Evolutionary conservation across 2,797 vertebrate species (phyloP), one percentile per base, ranked within the genome.

Genomic region (Semotilus atromaculatus): DNA sequence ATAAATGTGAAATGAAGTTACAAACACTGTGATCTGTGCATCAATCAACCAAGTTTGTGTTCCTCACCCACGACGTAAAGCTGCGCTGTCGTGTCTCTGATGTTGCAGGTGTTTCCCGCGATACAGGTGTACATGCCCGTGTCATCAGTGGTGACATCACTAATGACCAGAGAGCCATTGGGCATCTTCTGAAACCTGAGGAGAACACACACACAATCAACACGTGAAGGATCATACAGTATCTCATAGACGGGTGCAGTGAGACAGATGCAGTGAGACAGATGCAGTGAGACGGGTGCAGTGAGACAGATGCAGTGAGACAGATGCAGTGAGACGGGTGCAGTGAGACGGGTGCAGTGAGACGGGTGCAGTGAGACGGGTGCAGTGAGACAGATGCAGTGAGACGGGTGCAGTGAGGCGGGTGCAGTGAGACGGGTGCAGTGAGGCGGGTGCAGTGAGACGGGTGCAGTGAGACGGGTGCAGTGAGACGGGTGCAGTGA

Each of bases 91-190:
- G 94, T 93, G 90, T 97, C 96, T 90, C 95, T 96, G 94, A 99
- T 99, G 94, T 95, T 97, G 93, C 98, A 99, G 93, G 96, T 98
- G 92, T 99, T 99, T 87, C 98, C 98, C 0, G 97, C 98, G 0
- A 99, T 97, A 87, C 98, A 99, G 0, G 97, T 98, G 77, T 99
- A 99, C 81, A 93, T 95, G 82, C 98, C 98, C 0, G 97, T 97
- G 93, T 99, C 97, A 36, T 99, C 97, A 0, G 95, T 95, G 67
- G 94, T 96, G 82, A 99, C 97, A 0, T 98, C 96, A 0, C 92
- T 94, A 81, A 99, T 98, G 84, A 98, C 93, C 88, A 99, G 88
- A 66, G 98, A 98, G 88, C 97, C 97, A 0, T 99, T 99, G 72
- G 96, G 91, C 96, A 99, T 96, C 91, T 97, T 96, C 92, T 98